Evolutionary conservation across 2,888 invertebrate species (phyloP), one percentile per base, ranked within the genome.

Genomic region (Zaprionus lineosus): DNA sequence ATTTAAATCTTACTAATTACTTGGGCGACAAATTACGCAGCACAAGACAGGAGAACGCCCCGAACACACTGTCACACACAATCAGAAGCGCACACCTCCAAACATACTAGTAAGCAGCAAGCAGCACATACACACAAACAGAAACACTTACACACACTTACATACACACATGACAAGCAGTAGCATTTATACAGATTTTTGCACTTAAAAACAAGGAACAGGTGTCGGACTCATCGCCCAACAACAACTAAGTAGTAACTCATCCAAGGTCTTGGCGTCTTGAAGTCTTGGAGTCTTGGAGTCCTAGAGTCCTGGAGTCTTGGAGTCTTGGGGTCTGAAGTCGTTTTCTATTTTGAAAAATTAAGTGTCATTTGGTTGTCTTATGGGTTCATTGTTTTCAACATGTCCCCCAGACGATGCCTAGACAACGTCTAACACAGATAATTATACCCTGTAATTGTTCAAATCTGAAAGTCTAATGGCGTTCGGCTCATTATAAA

Each of bases 1-100:
- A 87, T 88, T 88, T 88, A 88, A 88, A 88, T 88, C 87, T 87
- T 81, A 83, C 87, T 88, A 87, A 88, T 88, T 88, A 87, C 87
- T 85, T 78, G 75, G 75, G 85, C 87, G 87, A 88, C 88, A 88
- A 87, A 87, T 87, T 87, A 82, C 86, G 64, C 66, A 55, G n/a
- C n/a, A 58, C 43, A 44, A 52, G 73, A 63, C 47, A 51, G 44
- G 31, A 68, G 36, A 40, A 14, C 15, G 15, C 29, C 50, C 28
- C 62, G 56, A 55, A 63, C 41, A 56, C 43, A 24, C 33, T 21
- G 33, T 33, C 11, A 21, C 33, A 40, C 16, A 29, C 37, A 63
- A 37, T 55, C 46, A 24, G 28, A 21, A 33, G 16, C 31, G 37
- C 24, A 15, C 24, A 24, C 29, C n/a, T n/a, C n/a, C n/a, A n/a